Conservation (phyloP, 2,797 vertebrate species). For the Percopsis omiscomaycus region DNA sequence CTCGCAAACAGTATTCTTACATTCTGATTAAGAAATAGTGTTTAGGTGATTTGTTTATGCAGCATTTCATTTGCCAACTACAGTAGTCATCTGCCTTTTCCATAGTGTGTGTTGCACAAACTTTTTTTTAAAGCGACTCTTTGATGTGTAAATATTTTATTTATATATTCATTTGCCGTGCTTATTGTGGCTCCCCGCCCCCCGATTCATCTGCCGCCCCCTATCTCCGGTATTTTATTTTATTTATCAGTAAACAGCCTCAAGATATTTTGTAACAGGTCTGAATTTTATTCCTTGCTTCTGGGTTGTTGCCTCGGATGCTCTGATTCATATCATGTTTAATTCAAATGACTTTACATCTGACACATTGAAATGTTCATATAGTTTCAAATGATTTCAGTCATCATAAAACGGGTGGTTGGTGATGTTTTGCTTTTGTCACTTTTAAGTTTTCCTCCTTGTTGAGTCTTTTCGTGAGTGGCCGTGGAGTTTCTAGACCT, state of each 20-base stretch:
- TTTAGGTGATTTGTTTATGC: slow-evolving; percentile 9
- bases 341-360: slow-evolving; percentile 54
- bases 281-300: slow-evolving; percentile 42
- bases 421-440: not conserved
- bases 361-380: slow-evolving; percentile 26
- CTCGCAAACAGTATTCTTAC: not conserved
- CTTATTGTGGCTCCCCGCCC: slow-evolving; percentile 25
- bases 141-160: slow-evolving; percentile 60
- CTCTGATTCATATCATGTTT: slow-evolving; percentile 41
- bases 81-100: slow-evolving; percentile 14
- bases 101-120: slow-evolving; percentile 22
- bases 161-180: slow-evolving; percentile 56
- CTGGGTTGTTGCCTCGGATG: slow-evolving; percentile 28
- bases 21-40: not conserved
- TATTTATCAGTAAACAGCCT: slow-evolving; percentile 57
- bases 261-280: slow-evolving; percentile 52
- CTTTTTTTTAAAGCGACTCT: slow-evolving; percentile 29
- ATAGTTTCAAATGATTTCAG: no score
- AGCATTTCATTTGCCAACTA: slow-evolving; percentile 14
- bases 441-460: slow-evolving; percentile 23
- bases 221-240: slow-evolving; percentile 47
- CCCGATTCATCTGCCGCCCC: not conserved
- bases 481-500: slow-evolving; percentile 17
- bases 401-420: slow-evolving; percentile 1
- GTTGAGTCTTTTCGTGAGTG: slow-evolving; percentile 5